A percentile compares a stretch with the other conserved stretches of the same genome.
Evolutionary conservation across 2,113 vertebrate genomes (phyloP).

Genomic region (Corapipo altera): DNA sequence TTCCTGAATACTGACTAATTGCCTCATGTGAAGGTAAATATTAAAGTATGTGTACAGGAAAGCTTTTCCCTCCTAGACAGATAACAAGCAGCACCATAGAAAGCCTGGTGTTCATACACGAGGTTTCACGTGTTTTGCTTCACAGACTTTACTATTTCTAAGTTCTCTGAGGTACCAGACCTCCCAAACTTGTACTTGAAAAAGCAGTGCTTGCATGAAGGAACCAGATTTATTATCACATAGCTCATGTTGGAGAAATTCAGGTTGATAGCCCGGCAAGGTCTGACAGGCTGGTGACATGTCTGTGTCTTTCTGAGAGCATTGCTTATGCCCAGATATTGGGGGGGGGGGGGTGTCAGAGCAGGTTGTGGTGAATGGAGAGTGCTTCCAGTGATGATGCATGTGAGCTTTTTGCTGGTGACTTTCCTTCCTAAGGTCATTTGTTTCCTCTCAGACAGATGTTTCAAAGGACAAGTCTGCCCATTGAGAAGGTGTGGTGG

Average conservation of each 20-base stretch:
- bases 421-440: not conserved
- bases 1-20: constrained; percentile 7
- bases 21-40: constrained; percentile 27
- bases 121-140: not conserved
- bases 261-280: not conserved
- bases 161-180: not conserved
- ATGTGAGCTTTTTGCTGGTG: not conserved
- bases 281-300: not conserved
- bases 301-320: not conserved
- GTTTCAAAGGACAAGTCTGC: not conserved
- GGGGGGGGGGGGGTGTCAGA: not conserved
- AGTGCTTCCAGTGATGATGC: not conserved
- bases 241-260: not conserved
- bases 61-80: not conserved
- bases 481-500: not conserved
- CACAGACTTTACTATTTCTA: not conserved
- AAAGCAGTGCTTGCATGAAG: not conserved
- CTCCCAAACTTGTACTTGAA: not conserved
- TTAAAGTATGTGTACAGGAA: not conserved
- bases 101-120: fast-evolving
- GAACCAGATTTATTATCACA: not conserved
- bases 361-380: not conserved
- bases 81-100: not conserved
- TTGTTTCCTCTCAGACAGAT: not conserved
- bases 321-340: not conserved